These are phyloP conservation scores for Characodon lateralis DNA, from an alignment of 2,797 vertebrate species.

Conservation along the genomic window DNA sequence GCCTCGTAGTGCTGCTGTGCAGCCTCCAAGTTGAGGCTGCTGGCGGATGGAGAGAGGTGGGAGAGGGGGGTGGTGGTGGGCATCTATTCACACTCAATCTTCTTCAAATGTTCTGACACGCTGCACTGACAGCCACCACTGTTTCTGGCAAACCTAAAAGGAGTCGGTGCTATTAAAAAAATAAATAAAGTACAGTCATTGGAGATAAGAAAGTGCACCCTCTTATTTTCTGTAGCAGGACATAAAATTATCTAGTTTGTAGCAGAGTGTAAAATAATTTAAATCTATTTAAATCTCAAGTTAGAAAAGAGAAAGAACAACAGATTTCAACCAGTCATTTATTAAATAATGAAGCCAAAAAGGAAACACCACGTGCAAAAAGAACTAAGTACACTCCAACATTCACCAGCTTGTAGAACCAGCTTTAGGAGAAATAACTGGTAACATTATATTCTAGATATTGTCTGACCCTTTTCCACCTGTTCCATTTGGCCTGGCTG, in stretches of 20 bases:
- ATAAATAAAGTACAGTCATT: not conserved
- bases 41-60: constrained; percentile 53
- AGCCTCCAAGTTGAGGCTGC: constrained; percentile 58
- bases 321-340: too few species aligned
- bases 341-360: too few species aligned
- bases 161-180: constrained; percentile 47
- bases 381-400: too few species aligned
- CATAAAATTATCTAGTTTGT: not conserved
- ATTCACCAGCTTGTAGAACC: too few species aligned
- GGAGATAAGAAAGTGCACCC: not conserved
- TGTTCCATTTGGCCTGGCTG: too few species aligned
- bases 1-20: constrained; percentile 44
- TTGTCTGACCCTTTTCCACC: too few species aligned
- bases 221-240: not conserved
- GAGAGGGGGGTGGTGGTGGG: constrained; percentile 53
- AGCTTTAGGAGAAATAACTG: too few species aligned
- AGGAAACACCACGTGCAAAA: too few species aligned
- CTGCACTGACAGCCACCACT: constrained; percentile 60
- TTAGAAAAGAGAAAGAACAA: too few species aligned
- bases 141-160: constrained; percentile 41
- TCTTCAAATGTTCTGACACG: constrained; percentile 73
- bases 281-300: too few species aligned
- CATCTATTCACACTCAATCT: constrained; percentile 73
- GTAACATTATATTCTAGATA: too few species aligned
- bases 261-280: too few species aligned